Evolutionary conservation across 2,113 vertebrate genomes (phyloP).

Genomic region (Sinosuthora webbiana): DNA sequence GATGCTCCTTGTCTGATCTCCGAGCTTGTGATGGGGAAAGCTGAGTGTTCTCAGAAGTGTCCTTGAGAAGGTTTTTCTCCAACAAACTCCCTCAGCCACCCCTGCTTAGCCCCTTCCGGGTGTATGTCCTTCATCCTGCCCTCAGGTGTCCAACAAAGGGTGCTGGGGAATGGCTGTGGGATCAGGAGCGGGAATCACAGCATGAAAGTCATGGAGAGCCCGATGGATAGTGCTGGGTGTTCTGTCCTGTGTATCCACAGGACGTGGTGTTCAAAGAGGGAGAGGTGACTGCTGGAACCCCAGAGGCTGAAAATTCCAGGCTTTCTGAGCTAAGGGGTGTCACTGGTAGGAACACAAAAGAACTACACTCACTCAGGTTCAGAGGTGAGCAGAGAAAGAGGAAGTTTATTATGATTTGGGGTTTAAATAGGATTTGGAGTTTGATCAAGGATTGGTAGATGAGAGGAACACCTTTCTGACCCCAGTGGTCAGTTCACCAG

Average conservation of each 20-base stretch:
- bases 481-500: too few relatives aligned
- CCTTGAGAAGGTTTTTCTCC: neutral
- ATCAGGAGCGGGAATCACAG: neutral
- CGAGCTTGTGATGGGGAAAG: neutral
- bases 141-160: neutral
- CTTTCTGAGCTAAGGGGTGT: too few relatives aligned
- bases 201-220: neutral
- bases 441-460: too few relatives aligned
- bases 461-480: too few relatives aligned
- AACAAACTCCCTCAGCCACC: neutral
- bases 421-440: too few relatives aligned
- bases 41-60: neutral
- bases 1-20: neutral
- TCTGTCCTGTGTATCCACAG: fast-evolving
- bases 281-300: neutral
- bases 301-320: too few relatives aligned
- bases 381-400: too few relatives aligned
- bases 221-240: fast-evolving
- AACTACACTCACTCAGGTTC: too few relatives aligned
- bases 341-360: too few relatives aligned
- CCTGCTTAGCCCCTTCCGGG: neutral
- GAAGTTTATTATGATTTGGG: too few relatives aligned
- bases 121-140: neutral
- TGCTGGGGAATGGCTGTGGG: neutral
- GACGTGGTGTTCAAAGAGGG: neutral